Evolutionary conservation across 30 jellyfish, hydroid and myxozoan species (phyloP), one percentile per base, ranked within the genome.

Genomic region (Thelohanellus kitauei): DNA sequence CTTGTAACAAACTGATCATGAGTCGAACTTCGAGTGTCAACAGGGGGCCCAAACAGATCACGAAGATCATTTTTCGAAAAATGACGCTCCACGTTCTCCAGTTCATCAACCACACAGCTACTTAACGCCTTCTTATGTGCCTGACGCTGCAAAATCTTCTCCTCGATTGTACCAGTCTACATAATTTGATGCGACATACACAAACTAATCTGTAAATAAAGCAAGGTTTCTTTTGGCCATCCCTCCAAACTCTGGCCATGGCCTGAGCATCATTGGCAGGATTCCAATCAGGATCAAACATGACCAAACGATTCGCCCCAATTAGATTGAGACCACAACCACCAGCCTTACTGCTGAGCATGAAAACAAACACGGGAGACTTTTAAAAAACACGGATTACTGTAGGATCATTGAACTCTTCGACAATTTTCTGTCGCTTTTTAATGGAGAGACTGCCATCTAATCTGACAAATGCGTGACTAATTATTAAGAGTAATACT

Each of bases 191-290:
- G 0, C 18, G 10, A 29, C n/a, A 9, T 29, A 9, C 38, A 29
- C n/a, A 10, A 29, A 29, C 38, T 29, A 9, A 29, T 29, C n/a
- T 29, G 38, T 29, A 29, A n/a, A 29, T 9, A 29, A 29, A 29
- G 14, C n/a, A 29, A 29, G 14, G 83, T 33, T 75, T 75, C 69
- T 57, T 75, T 44, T 75, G 95, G 13, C 95, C 95, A 33, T 75
- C 95, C 16, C 95, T 41, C 95, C 95, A 75, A 18, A 75, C 85
- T 30, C 95, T 27, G 4, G 95, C 95, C 95, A 75, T 75, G 0
- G 95, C 95, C 48, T 75, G 95, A 37, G 64, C 95, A 48, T 75
- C 95, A 57, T 80, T 75, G 55, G 95, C 95, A 21, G 95, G 95
- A 54, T 75, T 75, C 95, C 95, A 75, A 32, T 75, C 95, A 18